Evolutionary conservation across 2,113 vertebrate genomes (phyloP).

Genomic region (Chiloscyllium plagiosum): DNA sequence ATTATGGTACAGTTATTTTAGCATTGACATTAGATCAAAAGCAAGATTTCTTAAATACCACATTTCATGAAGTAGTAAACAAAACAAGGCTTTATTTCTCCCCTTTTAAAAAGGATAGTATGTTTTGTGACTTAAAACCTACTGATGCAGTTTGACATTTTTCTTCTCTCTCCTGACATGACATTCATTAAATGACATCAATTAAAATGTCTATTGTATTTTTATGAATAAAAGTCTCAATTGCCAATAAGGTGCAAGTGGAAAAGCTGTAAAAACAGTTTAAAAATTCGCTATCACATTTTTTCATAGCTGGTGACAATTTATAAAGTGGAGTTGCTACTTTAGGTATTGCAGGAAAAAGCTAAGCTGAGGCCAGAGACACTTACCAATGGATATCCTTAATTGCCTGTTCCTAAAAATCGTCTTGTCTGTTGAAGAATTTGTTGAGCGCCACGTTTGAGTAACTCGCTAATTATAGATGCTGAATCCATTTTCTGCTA

Average conservation of each 20-base stretch:
- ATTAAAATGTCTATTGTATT: constrained; percentile 3
- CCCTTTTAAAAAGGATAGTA: neutral
- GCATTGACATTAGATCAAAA: neutral
- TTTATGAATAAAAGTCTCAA: neutral
- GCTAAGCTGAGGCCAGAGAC: neutral
- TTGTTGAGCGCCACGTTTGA: constrained; percentile 18
- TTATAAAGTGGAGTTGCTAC: neutral
- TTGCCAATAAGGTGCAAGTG: neutral
- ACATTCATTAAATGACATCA: neutral
- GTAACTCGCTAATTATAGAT: constrained; percentile 24
- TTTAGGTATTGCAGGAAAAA: constrained; percentile 21
- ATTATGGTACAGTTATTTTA: neutral
- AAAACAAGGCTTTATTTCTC: constrained; percentile 2
- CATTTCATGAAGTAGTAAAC: neutral
- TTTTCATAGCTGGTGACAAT: constrained; percentile 14
- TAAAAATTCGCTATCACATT: constrained; percentile 20
- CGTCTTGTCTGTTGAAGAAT: neutral
- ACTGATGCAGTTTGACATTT: neutral
- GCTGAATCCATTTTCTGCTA: neutral
- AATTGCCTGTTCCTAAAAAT: neutral
- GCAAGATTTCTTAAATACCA: neutral
- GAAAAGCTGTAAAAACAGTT: constrained; percentile 31
- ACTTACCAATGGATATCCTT: constrained; percentile 3
- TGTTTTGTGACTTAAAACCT: neutral
- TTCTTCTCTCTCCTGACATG: neutral